These are phyloP conservation scores for Otus scops DNA, from an alignment of 2,797 vertebrate species.

Conservation along the genomic window DNA sequence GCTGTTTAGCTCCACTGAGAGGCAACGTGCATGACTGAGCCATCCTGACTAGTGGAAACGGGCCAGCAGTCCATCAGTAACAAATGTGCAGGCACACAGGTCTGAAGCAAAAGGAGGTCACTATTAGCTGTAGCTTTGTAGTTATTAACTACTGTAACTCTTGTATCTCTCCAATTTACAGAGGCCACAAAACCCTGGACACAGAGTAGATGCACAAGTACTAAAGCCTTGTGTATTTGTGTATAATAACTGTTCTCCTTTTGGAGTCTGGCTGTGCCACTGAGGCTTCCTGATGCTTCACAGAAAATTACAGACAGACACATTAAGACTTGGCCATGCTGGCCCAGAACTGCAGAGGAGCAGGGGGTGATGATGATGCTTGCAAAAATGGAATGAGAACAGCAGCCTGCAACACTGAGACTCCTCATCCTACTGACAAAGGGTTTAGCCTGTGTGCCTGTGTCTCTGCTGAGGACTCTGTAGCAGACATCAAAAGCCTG, in stretches of 20 bases:
- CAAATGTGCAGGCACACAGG: background rate
- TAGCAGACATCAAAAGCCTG: background rate
- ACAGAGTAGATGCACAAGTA: accelerated
- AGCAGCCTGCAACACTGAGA: background rate
- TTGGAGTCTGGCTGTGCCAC: background rate
- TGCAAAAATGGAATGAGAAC: background rate
- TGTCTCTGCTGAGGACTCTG: background rate
- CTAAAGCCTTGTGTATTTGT: background rate
- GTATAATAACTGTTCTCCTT: background rate
- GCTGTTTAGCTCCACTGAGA: background rate
- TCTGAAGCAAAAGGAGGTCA: background rate
- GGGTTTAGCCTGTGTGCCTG: background rate
- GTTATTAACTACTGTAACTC: background rate
- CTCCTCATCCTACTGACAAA: background rate
- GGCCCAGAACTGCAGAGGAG: background rate
- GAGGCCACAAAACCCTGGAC: background rate
- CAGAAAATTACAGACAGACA: background rate
- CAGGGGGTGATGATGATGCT: background rate
- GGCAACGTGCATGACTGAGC: background rate
- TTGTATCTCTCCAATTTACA: background rate
- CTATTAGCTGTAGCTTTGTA: background rate
- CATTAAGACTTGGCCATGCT: background rate
- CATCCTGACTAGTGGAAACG: background rate
- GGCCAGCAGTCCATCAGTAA: background rate
- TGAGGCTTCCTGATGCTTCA: background rate